A percentile compares a stretch with the other conserved stretches of the same genome.
Conservation (phyloP, 2,113 vertebrate species). For the Nematolebias whitei region DNA sequence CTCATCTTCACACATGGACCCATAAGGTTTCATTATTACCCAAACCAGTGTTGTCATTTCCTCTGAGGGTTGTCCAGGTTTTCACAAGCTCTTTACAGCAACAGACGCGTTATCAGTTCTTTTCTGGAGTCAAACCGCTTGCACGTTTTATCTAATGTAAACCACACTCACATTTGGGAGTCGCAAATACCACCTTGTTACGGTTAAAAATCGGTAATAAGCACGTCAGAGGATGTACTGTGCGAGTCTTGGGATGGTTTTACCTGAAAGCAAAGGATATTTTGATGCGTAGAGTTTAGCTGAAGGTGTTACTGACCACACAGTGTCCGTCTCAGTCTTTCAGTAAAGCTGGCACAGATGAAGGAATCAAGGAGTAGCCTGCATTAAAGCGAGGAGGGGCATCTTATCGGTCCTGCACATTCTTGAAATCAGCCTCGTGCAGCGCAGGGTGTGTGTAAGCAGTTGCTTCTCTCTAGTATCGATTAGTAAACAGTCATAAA, state of each 20-base stretch:
- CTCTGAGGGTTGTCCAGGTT: conserved; percentile 39
- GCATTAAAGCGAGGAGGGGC: conserved; percentile 33
- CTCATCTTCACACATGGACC: conserved; percentile 26
- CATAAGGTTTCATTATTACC: conserved; percentile 33
- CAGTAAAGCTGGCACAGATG: neutral
- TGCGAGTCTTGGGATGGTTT: neutral
- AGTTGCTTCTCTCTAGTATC: conserved; percentile 19
- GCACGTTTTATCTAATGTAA: neutral
- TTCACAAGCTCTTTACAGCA: conserved; percentile 28
- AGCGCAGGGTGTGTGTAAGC: conserved; percentile 54
- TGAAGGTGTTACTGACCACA: neutral
- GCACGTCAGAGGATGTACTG: neutral
- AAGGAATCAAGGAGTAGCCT: conserved; percentile 43
- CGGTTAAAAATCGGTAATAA: neutral
- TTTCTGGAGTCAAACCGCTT: neutral
- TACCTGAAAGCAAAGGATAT: neutral
- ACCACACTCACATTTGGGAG: neutral
- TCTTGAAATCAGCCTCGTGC: conserved; percentile 45
- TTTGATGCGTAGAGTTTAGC: neutral
- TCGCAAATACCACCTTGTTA: conserved; percentile 1
- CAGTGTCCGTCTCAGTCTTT: neutral
- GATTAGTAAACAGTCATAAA: conserved; percentile 59
- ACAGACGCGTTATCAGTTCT: neutral
- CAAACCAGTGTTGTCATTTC: conserved; percentile 59
- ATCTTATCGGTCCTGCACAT: conserved; percentile 63